Percentiles rank a stretch among this genome's conserved stretches.
These are phyloP conservation scores for Ectropis grisescens DNA, from an alignment of 1,140 invertebrate genomes.

Conservation along the genomic window DNA sequence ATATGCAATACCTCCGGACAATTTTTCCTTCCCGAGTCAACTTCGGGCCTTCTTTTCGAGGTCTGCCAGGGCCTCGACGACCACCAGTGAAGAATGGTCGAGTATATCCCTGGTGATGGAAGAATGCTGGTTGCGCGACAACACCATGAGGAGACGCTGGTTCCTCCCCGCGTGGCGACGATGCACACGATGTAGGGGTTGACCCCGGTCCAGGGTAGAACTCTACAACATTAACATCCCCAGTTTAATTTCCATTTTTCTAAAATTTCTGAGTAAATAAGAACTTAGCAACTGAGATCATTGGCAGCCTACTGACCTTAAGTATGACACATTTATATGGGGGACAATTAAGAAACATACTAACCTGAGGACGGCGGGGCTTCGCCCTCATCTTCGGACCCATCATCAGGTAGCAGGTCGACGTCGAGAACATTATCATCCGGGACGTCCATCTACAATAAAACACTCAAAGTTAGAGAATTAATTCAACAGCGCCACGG, in stretches of 20 bases:
- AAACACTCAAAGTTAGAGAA: constrained; percentile 15
- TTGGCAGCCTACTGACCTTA: too few species aligned
- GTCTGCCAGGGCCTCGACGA: constrained; percentile 78
- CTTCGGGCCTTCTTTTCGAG: constrained; percentile 76
- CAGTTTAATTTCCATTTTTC: too few species aligned
- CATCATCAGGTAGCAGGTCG: constrained; percentile 61
- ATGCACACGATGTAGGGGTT: constrained; percentile 70
- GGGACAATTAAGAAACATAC: too few species aligned
- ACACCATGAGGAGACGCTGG: constrained; percentile 54
- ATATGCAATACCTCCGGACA: constrained; percentile 59
- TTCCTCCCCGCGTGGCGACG: constrained; percentile 69
- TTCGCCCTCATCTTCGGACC: constrained; percentile 64
- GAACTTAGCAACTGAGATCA: too few species aligned
- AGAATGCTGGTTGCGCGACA: constrained; percentile 41
- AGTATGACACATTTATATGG: too few species aligned
- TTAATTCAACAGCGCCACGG: constrained; percentile 6
- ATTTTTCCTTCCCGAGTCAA: constrained; percentile 55
- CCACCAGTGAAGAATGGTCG: constrained; percentile 69
- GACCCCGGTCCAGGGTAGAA: constrained; percentile 69
- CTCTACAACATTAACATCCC: too few species aligned
- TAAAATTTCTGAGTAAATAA: too few species aligned
- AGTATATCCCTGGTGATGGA: constrained; percentile 46
- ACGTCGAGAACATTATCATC: constrained; percentile 61
- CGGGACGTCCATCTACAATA: constrained; percentile 56
- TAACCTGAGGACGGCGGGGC: constrained; percentile 63